Percentiles rank a stretch among this genome's conserved stretches.
phyloP scores from a whole-genome alignment of 1,140 invertebrate species.

The Macrobrachium rosenbergii region DNA sequence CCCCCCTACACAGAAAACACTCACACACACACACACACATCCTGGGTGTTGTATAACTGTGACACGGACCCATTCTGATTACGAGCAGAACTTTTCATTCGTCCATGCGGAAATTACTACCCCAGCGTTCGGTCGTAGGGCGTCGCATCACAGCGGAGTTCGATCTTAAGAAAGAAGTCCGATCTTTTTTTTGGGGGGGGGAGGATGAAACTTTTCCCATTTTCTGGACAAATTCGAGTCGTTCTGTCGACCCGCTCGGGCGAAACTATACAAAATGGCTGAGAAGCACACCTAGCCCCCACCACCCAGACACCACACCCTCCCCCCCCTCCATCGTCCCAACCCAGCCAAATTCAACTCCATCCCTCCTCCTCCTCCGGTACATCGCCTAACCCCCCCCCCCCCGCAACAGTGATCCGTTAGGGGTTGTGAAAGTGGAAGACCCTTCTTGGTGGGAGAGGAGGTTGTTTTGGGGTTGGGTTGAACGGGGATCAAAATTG shows the following conservation, averaged over 20 bases:
- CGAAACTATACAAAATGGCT: constrained; percentile 57
- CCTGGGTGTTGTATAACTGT: too few relatives aligned
- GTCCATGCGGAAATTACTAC: too few relatives aligned
- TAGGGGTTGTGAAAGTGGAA: not conserved
- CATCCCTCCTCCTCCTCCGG: not conserved
- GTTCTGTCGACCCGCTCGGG: constrained; percentile 54
- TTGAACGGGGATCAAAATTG: not conserved
- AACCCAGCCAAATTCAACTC: too few relatives aligned
- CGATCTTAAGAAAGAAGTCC: not conserved
- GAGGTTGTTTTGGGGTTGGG: too few relatives aligned
- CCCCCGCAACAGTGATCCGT: not conserved
- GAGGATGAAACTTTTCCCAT: constrained; percentile 53
- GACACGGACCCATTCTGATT: too few relatives aligned
- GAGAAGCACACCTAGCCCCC: not conserved
- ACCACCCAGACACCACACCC: not conserved
- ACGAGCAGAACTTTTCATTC: too few relatives aligned
- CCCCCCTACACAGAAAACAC: too few relatives aligned
- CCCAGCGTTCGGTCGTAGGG: too few relatives aligned
- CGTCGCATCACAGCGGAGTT: too few relatives aligned
- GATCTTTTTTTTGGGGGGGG: constrained; percentile 6
- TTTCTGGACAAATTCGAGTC: constrained; percentile 59
- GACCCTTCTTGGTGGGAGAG: too few relatives aligned
- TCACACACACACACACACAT: too few relatives aligned
- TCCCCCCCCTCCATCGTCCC: not conserved
- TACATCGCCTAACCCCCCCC: not conserved